A percentile compares a stretch with the other conserved stretches of the same genome.
These are phyloP conservation scores for Pantelozetes paolii DNA, from an alignment of 2,888 invertebrate species.

Conservation along the genomic window DNA sequence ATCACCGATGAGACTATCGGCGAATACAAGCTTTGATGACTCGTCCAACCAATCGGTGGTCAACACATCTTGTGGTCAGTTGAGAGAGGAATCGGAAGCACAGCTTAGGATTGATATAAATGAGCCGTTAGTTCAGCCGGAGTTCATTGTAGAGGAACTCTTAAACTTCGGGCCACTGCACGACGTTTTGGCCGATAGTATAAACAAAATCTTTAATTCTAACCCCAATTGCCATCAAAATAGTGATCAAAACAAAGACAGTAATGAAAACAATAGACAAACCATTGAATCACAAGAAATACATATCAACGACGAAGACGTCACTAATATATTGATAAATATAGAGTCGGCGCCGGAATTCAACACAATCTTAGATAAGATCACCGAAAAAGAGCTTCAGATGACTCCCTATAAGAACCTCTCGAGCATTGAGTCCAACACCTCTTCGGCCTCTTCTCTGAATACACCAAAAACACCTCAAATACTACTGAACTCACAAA, in stretches of 20 bases:
- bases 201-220: conserved; percentile 27
- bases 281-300: background rate
- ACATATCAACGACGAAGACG: background rate
- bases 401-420: conserved; percentile 32
- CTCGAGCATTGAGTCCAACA: background rate
- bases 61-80: conserved; percentile 12
- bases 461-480: conserved; percentile 21
- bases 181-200: conserved; percentile 38
- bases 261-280: background rate
- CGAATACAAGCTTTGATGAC: background rate
- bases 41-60: background rate
- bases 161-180: conserved; percentile 40
- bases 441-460: conserved; percentile 5
- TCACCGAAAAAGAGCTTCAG: conserved; percentile 31
- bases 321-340: background rate
- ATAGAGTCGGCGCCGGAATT: conserved; percentile 33
- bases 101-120: conserved; percentile 10
- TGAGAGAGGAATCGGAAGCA: background rate
- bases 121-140: conserved; percentile 28
- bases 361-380: conserved; percentile 18
- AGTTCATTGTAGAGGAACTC: conserved; percentile 37
- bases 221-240: background rate
- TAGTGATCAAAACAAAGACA: background rate
- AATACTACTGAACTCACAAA: background rate
- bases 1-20: background rate